A percentile compares a stretch with the other conserved stretches of the same genome.
Evolutionary conservation across 2,888 invertebrate species (phyloP).

Genomic region (Tupiocoris notatus): DNA sequence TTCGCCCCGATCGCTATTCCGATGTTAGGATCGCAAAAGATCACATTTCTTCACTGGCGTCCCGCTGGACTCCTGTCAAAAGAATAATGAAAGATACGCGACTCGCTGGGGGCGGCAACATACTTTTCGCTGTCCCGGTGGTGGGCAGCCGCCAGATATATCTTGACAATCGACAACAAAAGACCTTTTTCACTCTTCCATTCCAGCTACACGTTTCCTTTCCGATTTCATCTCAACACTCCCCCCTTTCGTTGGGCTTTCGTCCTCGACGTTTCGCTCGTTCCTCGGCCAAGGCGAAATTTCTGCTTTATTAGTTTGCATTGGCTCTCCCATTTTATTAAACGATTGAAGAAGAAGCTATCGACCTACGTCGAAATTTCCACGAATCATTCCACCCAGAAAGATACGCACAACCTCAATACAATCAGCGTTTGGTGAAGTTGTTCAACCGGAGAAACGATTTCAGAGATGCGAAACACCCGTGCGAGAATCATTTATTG

Average conservation of each 20-base stretch:
- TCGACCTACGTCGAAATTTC: background rate
- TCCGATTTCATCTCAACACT: background rate
- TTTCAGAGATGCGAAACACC: too few species aligned
- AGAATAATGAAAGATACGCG: conserved; percentile 25
- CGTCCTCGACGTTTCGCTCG: background rate
- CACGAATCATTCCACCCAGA: background rate
- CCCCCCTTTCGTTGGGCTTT: background rate
- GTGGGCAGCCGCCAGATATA: background rate
- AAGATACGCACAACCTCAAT: background rate
- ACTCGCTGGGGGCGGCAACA: background rate
- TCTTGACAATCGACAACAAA: conserved; percentile 28
- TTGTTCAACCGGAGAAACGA: too few species aligned
- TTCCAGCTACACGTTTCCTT: background rate
- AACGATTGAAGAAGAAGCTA: background rate
- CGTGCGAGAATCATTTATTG: too few species aligned
- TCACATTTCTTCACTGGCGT: conserved; percentile 8
- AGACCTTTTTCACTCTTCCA: conserved; percentile 4
- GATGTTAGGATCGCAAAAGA: too few species aligned
- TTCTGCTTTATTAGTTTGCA: background rate
- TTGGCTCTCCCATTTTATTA: background rate
- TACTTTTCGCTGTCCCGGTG: background rate
- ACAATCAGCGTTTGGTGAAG: too few species aligned
- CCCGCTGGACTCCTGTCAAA: conserved; percentile 12
- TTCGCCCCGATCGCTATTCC: too few species aligned
- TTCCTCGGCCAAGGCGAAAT: background rate